phyloP scores from a whole-genome alignment of 2,797 vertebrate genomes.

The Sebastes taczanowskii region DNA sequence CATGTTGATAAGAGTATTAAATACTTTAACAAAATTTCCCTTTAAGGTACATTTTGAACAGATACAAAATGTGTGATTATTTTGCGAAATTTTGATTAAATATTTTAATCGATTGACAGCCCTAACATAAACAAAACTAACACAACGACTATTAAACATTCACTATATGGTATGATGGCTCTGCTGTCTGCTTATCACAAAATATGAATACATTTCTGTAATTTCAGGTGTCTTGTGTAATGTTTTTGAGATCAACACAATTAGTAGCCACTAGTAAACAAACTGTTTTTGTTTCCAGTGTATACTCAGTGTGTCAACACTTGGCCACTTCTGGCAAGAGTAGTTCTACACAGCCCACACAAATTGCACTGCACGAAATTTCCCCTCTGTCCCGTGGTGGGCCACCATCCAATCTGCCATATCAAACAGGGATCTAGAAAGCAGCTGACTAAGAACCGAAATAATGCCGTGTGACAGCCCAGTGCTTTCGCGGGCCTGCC shows the following conservation, averaged over 20 bases:
- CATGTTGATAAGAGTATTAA: too few species aligned
- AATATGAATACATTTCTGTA: background rate
- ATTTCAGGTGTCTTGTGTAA: background rate
- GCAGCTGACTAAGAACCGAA: conserved; percentile 73
- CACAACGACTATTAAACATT: background rate
- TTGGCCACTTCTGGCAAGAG: conserved; percentile 13
- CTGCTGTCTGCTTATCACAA: background rate
- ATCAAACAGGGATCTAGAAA: conserved; percentile 70
- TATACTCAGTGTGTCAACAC: conserved; percentile 2
- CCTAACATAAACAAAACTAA: background rate
- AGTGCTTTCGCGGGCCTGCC: conserved; percentile 62
- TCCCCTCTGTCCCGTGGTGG: conserved; percentile 47
- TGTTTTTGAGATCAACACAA: background rate
- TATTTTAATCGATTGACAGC: too few species aligned
- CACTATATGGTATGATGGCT: background rate
- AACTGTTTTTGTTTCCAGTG: background rate
- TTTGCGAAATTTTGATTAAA: too few species aligned
- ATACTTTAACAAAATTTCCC: too few species aligned
- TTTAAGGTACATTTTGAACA: too few species aligned
- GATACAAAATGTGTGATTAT: too few species aligned
- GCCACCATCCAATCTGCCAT: conserved; percentile 34
- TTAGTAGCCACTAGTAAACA: background rate
- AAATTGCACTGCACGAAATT: conserved; percentile 45
- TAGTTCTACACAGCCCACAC: conserved; percentile 31
- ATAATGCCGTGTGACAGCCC: conserved; percentile 69